Percentiles rank a stretch among this genome's conserved stretches.
phyloP scores from a whole-genome alignment of 2,113 vertebrate genomes.

The Chaetura pelagica region DNA sequence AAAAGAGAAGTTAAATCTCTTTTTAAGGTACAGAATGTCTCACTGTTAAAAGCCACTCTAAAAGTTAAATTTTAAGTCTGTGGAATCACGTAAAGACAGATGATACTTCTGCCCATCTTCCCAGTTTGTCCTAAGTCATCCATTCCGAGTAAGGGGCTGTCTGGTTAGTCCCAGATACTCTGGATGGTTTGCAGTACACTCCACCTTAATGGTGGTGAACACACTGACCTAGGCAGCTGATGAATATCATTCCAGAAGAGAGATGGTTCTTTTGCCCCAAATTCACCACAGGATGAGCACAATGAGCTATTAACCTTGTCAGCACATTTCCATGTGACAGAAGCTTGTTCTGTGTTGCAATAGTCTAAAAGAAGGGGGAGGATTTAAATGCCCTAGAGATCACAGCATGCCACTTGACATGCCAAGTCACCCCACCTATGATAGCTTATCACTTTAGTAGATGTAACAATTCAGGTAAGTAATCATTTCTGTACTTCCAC shows the following conservation, averaged over 20 bases:
- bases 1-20: background rate
- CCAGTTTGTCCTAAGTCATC: background rate
- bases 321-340: background rate
- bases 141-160: background rate
- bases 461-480: background rate
- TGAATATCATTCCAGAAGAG: background rate
- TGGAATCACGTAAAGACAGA: background rate
- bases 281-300: background rate
- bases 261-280: background rate
- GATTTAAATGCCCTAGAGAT: background rate
- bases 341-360: background rate
- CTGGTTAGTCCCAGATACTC: background rate
- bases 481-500: background rate
- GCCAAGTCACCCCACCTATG: background rate
- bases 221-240: accelerated
- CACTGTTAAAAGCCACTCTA: background rate
- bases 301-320: background rate
- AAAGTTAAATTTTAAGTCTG: background rate
- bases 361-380: background rate
- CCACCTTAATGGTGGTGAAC: background rate
- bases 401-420: background rate
- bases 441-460: background rate
- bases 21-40: background rate
- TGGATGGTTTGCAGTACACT: background rate
- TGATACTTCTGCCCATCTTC: background rate